Conservation (phyloP, 2,797 vertebrate genomes). For the Micropoecilia bifurca region DNA sequence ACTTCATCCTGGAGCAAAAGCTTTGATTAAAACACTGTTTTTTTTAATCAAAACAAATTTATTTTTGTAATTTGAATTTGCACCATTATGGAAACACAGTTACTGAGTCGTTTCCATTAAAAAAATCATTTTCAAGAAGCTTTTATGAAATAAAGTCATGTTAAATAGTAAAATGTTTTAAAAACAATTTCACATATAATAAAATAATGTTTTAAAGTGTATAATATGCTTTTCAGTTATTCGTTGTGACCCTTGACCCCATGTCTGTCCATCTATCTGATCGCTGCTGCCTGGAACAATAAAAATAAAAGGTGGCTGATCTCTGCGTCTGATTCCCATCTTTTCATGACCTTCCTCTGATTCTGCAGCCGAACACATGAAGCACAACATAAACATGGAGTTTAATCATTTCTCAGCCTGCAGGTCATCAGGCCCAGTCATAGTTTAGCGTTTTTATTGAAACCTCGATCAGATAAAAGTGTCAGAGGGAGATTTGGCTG, state of each 20-base stretch:
- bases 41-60: no score
- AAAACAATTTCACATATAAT: no score
- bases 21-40: no score
- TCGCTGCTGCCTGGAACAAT: not conserved
- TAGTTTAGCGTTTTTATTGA: constrained; percentile 33
- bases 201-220: not conserved
- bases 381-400: constrained; percentile 6
- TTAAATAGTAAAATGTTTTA: not conserved
- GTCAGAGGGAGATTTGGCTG: constrained; percentile 23
- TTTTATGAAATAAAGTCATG: not conserved
- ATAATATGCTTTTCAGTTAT: not conserved
- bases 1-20: no score
- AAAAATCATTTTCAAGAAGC: not conserved
- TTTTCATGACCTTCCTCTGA: no score
- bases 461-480: constrained; percentile 49
- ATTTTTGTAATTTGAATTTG: no score
- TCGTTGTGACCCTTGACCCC: not conserved
- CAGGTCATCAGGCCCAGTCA: constrained; percentile 22
- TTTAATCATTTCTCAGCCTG: not conserved
- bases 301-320: not conserved
- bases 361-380: not conserved
- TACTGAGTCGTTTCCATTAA: no score
- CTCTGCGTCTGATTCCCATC: no score
- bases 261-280: not conserved
- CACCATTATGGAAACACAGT: no score